Base-by-base conservation (phyloP, 2,113 vertebrate species). In the Oncorhynchus nerka region DNA sequence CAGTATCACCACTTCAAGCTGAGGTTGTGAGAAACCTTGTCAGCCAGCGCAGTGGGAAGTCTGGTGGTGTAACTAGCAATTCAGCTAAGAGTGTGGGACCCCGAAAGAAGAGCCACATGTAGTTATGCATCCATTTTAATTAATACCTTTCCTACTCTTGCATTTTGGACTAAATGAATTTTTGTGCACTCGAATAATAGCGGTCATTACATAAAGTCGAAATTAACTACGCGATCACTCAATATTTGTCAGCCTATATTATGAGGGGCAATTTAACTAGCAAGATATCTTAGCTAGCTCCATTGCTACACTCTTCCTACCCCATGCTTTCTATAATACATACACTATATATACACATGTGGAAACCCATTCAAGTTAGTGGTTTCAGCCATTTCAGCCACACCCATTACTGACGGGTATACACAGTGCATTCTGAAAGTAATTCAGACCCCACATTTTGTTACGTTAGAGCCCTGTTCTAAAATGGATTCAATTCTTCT, bases 1-100 rank as follows among this genome's bases (percentile, higher is more conserved):
- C 3, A 66, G 64, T 55, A 82, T 77, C 75, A 80, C 71, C 74
- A 66, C 81, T 80, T 76, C 39, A 30, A 26, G 62, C 74, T 20
- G 49, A 81, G 77, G 64, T 70, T 77, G 73, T 85, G 85, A 79
- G 83, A 89, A 89, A 85, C 70, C 70, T 26, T 76, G 73, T 68
- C 34, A 66, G 19, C 66, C 76, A 59, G 78, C 24, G 67, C 48
- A 30, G 68, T 39, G 65, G 77, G 72, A 83, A 78, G 64, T 81
- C 76, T 79, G 83, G 4, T 20, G 13, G 26, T 26, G 11, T 67
- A 75, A 85, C 72, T 68, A n/a, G 16, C 24, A 39, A 65, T 67
- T 79, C 69, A 74, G 0, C 77, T 7, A 3, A 26, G 77, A 73
- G 59, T 64, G 55, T 76, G 11, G 15, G 9, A 22, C 20, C 16